Evolutionary conservation across 2,113 vertebrate genomes (phyloP).

Genomic region (Gnathonemus longibarbis): DNA sequence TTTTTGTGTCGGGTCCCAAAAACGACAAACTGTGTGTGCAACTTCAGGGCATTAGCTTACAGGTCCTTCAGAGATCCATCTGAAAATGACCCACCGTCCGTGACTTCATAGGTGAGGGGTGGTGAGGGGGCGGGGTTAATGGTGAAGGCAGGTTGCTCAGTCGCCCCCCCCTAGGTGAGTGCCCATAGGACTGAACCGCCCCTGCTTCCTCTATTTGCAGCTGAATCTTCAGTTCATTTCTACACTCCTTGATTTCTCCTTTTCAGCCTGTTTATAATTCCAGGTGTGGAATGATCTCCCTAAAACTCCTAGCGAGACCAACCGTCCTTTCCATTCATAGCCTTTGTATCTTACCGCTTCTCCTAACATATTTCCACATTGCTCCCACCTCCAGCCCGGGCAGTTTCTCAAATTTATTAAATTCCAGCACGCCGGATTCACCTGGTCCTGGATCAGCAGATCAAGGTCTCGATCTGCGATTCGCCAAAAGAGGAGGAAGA

Average conservation of each 20-base stretch:
- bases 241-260: not conserved
- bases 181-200: not conserved
- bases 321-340: not conserved
- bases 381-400: not conserved
- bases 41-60: not conserved
- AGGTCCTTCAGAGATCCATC: not conserved
- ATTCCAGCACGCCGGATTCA: not conserved
- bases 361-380: not conserved
- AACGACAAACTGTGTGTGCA: not conserved
- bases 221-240: not conserved
- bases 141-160: not conserved
- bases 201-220: not conserved
- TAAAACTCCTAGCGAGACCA: not conserved
- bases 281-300: not conserved
- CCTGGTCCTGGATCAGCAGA: not conserved
- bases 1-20: not conserved
- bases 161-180: not conserved
- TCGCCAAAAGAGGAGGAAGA: not conserved
- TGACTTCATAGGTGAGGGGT: not conserved
- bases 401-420: not conserved
- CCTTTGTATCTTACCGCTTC: not conserved
- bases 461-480: not conserved
- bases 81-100: not conserved
- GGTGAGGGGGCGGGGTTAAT: not conserved
- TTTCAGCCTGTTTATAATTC: not conserved